Conservation (phyloP, 92 coral and sea anemone genomes). For the Actinostola sp. region DNA sequence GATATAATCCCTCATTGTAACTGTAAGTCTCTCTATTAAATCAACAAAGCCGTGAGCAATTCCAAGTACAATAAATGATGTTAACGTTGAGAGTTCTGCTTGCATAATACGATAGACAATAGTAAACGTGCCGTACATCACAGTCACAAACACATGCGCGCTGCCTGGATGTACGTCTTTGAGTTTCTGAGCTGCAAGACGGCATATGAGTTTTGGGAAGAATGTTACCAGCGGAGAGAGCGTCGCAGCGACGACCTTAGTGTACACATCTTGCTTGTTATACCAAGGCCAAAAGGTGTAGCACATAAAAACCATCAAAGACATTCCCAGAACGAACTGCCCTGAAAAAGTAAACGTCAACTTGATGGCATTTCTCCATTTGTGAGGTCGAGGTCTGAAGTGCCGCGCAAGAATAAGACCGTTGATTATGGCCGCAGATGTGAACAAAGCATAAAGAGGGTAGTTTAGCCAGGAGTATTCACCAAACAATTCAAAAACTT, state of each 20-base stretch:
- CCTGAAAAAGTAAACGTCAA: slow-evolving; percentile 31
- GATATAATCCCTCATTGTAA: slow-evolving; percentile 54
- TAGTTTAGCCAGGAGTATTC: slow-evolving; percentile 50
- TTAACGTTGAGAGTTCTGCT: slow-evolving; percentile 59
- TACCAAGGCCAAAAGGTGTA: slow-evolving; percentile 52
- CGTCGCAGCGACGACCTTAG: slow-evolving; percentile 36
- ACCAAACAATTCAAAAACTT: slow-evolving; percentile 44
- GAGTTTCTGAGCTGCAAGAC: slow-evolving; percentile 49
- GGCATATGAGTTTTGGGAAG: slow-evolving; percentile 45
- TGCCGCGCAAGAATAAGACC: slow-evolving; percentile 45
- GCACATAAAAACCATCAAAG: slow-evolving; percentile 35
- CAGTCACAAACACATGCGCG: slow-evolving; percentile 35
- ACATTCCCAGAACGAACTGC: slow-evolving; percentile 56
- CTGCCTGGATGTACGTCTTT: slow-evolving; percentile 54
- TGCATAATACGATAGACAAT: slow-evolving; percentile 68
- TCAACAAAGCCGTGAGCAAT: slow-evolving; percentile 51
- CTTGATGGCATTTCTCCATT: slow-evolving; percentile 7
- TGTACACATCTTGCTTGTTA: slow-evolving; percentile 13
- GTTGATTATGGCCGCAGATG: slow-evolving; percentile 21
- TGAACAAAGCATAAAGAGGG: slow-evolving; percentile 45
- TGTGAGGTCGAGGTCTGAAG: slow-evolving; percentile 2
- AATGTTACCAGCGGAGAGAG: slow-evolving; percentile 43
- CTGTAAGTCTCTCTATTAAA: slow-evolving; percentile 52
- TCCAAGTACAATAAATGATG: slow-evolving; percentile 54
- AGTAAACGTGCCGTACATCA: slow-evolving; percentile 37